phyloP scores from a whole-genome alignment of 2,113 vertebrate species.

The Chlorodrepanis virens region DNA sequence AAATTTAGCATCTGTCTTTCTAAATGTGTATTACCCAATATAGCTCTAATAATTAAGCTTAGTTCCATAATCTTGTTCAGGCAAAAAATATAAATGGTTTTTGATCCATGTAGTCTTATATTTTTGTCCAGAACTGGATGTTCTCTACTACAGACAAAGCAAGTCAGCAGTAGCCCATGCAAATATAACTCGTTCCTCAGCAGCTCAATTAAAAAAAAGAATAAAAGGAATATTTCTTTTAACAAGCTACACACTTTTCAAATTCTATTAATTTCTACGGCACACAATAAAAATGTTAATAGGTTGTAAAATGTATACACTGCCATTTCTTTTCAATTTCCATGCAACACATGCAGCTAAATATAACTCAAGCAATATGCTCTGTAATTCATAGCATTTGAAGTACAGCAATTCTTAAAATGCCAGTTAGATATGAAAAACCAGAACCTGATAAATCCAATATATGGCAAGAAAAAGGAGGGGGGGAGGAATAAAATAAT shows the following conservation, averaged over 20 bases:
- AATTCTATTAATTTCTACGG: slow-evolving; percentile 8
- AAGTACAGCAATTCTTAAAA: slow-evolving; percentile 48
- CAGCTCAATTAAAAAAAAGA: neutral
- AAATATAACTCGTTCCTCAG: neutral
- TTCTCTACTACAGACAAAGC: slow-evolving; percentile 28
- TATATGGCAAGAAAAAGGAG: slow-evolving; percentile 29
- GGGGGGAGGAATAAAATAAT: slow-evolving; percentile 66
- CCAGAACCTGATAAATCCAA: slow-evolving; percentile 65
- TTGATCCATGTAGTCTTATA: neutral
- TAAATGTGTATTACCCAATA: neutral
- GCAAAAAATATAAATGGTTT: neutral
- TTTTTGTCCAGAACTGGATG: slow-evolving; percentile 28
- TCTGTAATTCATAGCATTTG: slow-evolving; percentile 46
- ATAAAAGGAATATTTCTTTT: neutral
- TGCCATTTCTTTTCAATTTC: slow-evolving; percentile 32
- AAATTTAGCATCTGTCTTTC: neutral
- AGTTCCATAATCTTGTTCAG: neutral
- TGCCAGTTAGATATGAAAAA: slow-evolving; percentile 66
- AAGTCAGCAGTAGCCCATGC: slow-evolving; percentile 53
- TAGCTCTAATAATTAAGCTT: neutral
- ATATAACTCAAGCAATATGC: slow-evolving; percentile 54
- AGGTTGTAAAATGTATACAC: slow-evolving; percentile 43
- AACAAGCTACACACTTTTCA: neutral
- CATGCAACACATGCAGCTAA: slow-evolving; percentile 70
- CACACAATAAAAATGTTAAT: slow-evolving; percentile 55